Base-by-base conservation (phyloP, 2,797 vertebrate genomes). In the Hydrolagus colliei region DNA sequence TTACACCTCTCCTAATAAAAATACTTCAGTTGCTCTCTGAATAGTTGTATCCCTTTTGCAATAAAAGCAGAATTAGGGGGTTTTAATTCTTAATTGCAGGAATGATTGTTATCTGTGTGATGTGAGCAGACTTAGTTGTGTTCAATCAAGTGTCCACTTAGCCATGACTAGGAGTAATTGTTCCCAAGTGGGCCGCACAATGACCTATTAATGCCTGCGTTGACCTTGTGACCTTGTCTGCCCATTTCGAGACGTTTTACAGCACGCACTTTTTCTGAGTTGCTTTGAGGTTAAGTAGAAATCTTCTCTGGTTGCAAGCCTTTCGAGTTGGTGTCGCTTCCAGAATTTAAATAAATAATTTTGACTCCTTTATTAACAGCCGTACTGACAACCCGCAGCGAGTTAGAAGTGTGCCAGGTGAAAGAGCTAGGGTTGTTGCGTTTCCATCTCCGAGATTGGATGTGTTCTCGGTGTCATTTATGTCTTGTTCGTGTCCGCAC, bases 121-220 rank as follows among this genome's bases (percentile, higher is more conserved):
- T 97, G 96, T 96, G 97, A 96, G 96, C 97, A 96, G 96, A 96
- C 96, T 95, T 96, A 92, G 94, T 96, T 95, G 96, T 96, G 97
- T 98, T 99, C 96, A 98, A 99, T 99, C 97, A 98, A 98, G 96
- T 97, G 97, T 97, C 97, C 97, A 98, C 96, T 99, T 99, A 98
- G 97, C 96, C 95, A 94, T 97, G 96, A 97, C 97, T 94, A 95
- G 95, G 96, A 97, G 96, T 98, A 98, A 99, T 98, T 98, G 97
- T 97, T 98, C 97, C 97, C 96, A 96, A 98, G 97, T 96, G 97
- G 96, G 96, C 95, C 93, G 95, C 96, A 96, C 93, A 92, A 96
- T 98, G 97, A 99, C 97, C 97, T 96, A 96, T 96, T 98, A 98
- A 98, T 99, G 97, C 96, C 96, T 94, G 90, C 91, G 91, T 92